Evolutionary conservation across 2,113 vertebrate genomes (phyloP).

Genomic region (Rhabdomys dilectus): DNA sequence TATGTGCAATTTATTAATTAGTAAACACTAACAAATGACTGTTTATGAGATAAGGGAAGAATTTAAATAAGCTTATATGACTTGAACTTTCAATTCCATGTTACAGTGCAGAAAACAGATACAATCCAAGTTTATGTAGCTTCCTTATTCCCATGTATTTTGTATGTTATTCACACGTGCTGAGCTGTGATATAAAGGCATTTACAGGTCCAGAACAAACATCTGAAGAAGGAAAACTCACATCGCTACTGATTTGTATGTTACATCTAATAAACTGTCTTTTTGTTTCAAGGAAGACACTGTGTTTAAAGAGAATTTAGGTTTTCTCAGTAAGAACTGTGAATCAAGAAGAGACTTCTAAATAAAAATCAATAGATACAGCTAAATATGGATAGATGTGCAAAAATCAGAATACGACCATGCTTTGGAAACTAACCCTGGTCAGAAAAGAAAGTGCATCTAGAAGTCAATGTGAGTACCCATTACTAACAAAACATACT

Average conservation of each 20-base stretch:
- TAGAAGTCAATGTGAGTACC: background rate
- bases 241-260: background rate
- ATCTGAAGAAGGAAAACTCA: background rate
- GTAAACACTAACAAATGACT: slow-evolving; percentile 63
- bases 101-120: slow-evolving; percentile 36
- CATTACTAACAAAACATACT: background rate
- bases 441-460: background rate
- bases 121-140: background rate
- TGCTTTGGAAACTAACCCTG: background rate
- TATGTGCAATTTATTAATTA: slow-evolving; percentile 67
- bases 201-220: background rate
- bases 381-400: background rate
- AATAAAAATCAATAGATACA: background rate
- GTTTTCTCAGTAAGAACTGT: background rate
- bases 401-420: background rate
- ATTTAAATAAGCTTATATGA: slow-evolving; percentile 62
- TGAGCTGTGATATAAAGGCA: slow-evolving; percentile 6
- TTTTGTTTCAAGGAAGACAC: no score
- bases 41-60: slow-evolving; percentile 32
- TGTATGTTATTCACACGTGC: background rate
- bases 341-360: background rate
- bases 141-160: background rate
- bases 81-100: slow-evolving; percentile 52
- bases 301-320: background rate
- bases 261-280: background rate